A percentile compares a stretch with the other conserved stretches of the same genome.
These are phyloP conservation scores for Otocyon megalotis DNA, from an alignment of 2,113 vertebrate genomes.

Conservation along the genomic window DNA sequence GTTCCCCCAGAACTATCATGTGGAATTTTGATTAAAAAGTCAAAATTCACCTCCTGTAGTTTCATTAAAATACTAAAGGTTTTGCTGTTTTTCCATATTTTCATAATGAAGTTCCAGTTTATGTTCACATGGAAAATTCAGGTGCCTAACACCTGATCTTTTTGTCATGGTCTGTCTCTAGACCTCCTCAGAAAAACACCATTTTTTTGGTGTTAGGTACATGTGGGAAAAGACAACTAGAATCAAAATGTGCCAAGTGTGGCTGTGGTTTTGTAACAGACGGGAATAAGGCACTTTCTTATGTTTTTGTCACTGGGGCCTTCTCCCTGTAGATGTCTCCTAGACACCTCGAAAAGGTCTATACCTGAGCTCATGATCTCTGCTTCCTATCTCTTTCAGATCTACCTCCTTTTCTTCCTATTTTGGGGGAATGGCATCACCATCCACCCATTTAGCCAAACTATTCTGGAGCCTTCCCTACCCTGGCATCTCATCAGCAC, in stretches of 20 bases:
- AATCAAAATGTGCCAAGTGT: not conserved
- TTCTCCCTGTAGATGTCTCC: not conserved
- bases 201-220: not conserved
- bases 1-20: not conserved
- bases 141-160: not conserved
- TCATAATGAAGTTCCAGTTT: not conserved
- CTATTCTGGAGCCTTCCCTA: not conserved
- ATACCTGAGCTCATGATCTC: not conserved
- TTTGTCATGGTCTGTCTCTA: not conserved
- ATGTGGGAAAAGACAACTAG: not conserved
- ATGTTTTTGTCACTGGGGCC: not conserved
- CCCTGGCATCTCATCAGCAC: not conserved
- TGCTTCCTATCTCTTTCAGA: not conserved
- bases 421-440: not conserved
- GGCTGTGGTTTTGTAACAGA: not conserved
- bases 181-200: not conserved
- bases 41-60: not conserved
- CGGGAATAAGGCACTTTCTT: not conserved
- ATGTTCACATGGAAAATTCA: not conserved
- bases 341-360: not conserved
- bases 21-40: not conserved
- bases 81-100: not conserved
- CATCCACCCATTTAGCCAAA: not conserved
- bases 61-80: not conserved
- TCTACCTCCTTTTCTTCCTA: not conserved